Percentiles rank a stretch among this genome's conserved stretches.
Evolutionary conservation across 2,797 vertebrate genomes (phyloP).

Genomic region (Gymnocypris eckloni): DNA sequence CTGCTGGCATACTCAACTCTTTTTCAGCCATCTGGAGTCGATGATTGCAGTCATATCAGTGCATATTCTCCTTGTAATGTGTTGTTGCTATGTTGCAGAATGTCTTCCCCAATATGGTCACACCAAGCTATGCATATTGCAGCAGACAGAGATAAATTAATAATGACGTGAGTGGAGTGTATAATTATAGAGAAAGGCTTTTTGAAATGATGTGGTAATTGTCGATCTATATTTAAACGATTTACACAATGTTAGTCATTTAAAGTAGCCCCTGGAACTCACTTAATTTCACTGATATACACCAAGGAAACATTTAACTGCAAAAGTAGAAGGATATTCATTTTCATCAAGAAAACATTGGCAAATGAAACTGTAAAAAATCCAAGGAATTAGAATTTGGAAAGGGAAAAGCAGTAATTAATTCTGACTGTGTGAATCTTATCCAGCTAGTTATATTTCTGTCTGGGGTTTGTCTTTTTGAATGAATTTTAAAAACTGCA

Average conservation of each 20-base stretch:
- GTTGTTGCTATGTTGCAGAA: not conserved
- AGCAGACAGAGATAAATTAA: not conserved
- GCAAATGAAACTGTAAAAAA: not conserved
- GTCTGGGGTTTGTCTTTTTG: not conserved
- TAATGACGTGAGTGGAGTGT: conserved; percentile 4
- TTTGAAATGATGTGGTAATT: not conserved
- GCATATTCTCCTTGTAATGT: conserved; percentile 1
- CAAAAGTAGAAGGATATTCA: not conserved
- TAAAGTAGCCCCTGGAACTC: not conserved
- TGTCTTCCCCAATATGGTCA: not conserved
- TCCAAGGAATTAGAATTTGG: not conserved
- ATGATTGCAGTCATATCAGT: not conserved
- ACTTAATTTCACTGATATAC: not conserved
- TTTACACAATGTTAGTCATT: conserved; percentile 1
- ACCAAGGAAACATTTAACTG: not conserved
- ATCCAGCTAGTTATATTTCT: not conserved
- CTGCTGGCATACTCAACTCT: not conserved
- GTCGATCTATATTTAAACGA: not conserved
- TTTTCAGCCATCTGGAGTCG: conserved; percentile 3
- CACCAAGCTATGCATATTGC: not conserved
- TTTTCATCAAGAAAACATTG: not conserved
- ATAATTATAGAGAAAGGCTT: not conserved
- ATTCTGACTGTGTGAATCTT: not conserved
- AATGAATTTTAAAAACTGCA: not conserved
- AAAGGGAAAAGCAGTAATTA: not conserved